Conservation (phyloP, 2,113 vertebrate genomes). For the Rostratula benghalensis region DNA sequence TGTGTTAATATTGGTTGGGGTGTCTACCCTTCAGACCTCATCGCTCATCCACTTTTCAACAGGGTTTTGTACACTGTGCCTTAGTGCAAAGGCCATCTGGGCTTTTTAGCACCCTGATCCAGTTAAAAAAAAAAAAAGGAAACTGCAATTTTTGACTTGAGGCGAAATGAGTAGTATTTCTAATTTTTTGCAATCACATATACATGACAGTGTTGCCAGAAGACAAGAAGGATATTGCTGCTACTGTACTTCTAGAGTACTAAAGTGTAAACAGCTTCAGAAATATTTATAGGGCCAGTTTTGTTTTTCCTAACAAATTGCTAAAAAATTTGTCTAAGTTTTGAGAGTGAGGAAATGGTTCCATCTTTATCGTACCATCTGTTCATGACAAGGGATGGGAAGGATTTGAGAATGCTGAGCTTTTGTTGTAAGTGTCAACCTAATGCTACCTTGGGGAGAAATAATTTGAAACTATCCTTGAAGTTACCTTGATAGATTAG, state of each 20-base stretch:
- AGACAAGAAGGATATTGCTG: not conserved
- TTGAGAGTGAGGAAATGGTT: not conserved
- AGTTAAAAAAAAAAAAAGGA: not conserved
- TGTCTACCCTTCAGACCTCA: not conserved
- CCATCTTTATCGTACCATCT: slow-evolving; percentile 16
- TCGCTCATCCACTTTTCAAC: not conserved
- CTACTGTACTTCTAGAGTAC: not conserved
- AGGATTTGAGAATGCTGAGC: not conserved
- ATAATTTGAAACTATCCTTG: slow-evolving; percentile 38
- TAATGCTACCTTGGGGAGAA: slow-evolving; percentile 15
- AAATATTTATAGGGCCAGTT: not conserved
- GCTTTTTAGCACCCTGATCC: not conserved
- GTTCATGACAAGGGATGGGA: not conserved
- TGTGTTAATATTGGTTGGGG: not conserved
- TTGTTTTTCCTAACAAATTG: not conserved
- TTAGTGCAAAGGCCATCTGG: not conserved
- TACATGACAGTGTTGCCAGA: not conserved
- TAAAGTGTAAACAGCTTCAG: not conserved
- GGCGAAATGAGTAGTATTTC: not conserved
- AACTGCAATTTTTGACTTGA: rapidly evolving
- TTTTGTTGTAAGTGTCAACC: not conserved
- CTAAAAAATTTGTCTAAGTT: not conserved
- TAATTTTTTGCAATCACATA: not conserved
- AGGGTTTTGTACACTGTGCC: not conserved
- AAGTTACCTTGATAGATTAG: slow-evolving; percentile 29